Evolutionary conservation across 2,888 invertebrate genomes (phyloP).

Genomic region (Diachrysia chrysitis): DNA sequence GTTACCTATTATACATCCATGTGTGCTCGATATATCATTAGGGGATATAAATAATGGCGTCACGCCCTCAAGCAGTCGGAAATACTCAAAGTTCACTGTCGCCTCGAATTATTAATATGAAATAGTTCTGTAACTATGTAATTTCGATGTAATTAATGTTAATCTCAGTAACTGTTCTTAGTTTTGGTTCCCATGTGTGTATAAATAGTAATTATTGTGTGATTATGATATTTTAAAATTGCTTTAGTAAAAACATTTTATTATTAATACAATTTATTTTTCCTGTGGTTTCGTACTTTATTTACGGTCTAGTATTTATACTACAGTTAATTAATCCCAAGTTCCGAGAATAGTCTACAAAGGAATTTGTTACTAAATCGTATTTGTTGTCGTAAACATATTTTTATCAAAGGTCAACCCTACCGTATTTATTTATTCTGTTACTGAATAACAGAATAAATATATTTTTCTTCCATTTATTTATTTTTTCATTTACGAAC

Average conservation of each 20-base stretch:
- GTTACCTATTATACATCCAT: constrained; percentile 2
- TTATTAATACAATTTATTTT: too few species aligned
- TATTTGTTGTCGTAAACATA: too few species aligned
- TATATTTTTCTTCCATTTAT: too few species aligned
- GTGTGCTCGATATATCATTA: constrained; percentile 23
- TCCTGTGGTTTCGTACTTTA: too few species aligned
- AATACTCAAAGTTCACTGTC: constrained; percentile 48
- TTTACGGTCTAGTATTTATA: too few species aligned
- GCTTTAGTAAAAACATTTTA: too few species aligned
- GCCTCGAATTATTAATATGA: constrained; percentile 52
- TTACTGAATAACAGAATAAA: too few species aligned
- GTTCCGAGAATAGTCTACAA: too few species aligned
- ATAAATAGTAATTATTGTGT: background rate
- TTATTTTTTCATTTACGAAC: background rate
- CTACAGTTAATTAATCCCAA: too few species aligned
- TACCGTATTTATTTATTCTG: too few species aligned
- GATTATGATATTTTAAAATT: background rate
- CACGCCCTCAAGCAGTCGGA: constrained; percentile 38
- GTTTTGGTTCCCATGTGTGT: constrained; percentile 16
- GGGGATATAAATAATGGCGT: constrained; percentile 38
- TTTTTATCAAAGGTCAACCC: too few species aligned
- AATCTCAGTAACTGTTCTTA: constrained; percentile 29
- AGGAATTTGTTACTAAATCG: too few species aligned
- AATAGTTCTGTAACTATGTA: constrained; percentile 56
- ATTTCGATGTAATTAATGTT: constrained; percentile 52